phyloP scores from a whole-genome alignment of 2,888 invertebrate species.

The Andrena trimmerana region DNA sequence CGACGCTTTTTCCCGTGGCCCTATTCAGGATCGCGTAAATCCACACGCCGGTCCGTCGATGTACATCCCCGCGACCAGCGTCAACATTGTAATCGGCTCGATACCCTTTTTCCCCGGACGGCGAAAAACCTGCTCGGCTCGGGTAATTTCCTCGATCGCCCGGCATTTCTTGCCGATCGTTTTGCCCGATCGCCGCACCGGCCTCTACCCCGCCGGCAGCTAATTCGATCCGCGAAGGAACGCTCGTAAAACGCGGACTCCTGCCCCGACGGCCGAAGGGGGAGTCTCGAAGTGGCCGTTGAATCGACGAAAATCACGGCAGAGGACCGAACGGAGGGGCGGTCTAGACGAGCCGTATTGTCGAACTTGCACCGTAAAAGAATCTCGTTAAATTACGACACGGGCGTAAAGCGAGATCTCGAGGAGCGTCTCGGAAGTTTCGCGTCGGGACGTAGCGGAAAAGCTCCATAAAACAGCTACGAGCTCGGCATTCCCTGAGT shows the following conservation, averaged over 20 bases:
- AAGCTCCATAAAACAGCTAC: conserved; percentile 6
- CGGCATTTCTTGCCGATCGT: conserved; percentile 27
- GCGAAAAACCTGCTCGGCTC: conserved; percentile 45
- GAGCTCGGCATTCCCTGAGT: too few species aligned
- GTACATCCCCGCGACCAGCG: conserved; percentile 22
- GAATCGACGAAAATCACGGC: conserved; percentile 11
- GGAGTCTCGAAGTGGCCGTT: background rate
- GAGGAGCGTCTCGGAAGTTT: background rate
- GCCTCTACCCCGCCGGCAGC: conserved; percentile 6
- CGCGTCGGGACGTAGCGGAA: background rate
- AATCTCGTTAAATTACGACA: background rate
- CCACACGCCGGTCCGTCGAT: conserved; percentile 3
- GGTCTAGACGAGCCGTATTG: background rate
- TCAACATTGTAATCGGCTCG: conserved; percentile 44
- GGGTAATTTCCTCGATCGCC: conserved; percentile 48
- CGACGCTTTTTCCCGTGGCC: conserved; percentile 52
- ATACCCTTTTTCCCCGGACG: conserved; percentile 9
- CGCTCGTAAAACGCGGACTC: conserved; percentile 40
- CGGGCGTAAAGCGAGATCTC: background rate
- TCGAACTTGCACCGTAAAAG: background rate
- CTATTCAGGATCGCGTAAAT: conserved; percentile 25
- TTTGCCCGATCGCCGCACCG: conserved; percentile 18
- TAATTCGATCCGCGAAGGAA: conserved; percentile 31
- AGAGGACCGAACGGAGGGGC: background rate
- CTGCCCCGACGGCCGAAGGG: background rate